Base-by-base conservation (phyloP, 2,888 invertebrate genomes). In the Brassicogethes aeneus region DNA sequence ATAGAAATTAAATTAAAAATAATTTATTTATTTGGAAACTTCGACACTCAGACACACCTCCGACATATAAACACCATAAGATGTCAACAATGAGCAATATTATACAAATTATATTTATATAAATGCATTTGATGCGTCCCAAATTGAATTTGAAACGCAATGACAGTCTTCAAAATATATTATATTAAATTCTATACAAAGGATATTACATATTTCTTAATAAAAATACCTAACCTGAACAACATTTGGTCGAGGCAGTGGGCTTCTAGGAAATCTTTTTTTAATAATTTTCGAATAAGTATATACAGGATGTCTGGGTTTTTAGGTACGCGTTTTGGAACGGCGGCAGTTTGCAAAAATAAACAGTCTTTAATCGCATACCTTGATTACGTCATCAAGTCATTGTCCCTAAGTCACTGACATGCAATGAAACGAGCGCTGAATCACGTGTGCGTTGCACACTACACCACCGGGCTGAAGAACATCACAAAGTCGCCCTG, bases 61-160 rank as follows among this genome's bases (percentile, higher is more conserved):
- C 39, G 36, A 30, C 39, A 43, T 41, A 36, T 23, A 40, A 38
- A 36, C 40, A 42, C 36, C 36, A 41, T 37, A 37, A 32, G 38
- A 43, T 47, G 45, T 44, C 42, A 44, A 47, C 35, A 41, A 43
- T 41, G 37, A 40, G 36, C 34, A 17, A 38, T 36, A 43, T 44
- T 43, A 34, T 34, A 41, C 37, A 41, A 42, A 40, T 39, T 34
- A 15, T 39, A 44, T 40, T 46, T 43, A 43, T 42, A 48, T 54
- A 49, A 53, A 54, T 52, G 55, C 55, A 56, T 56, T 51, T 50
- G 40, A 54, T 54, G 54, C 54, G 45, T 43, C 41, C n/a, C n/a
- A n/a, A 32, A 41, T 39, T 40, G 17, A 17, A 32, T 34, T 37
- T 45, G 16, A 37, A 41, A 45, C 41, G 42, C 47, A 43, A 40